phyloP scores from a whole-genome alignment of 2,113 vertebrate species.

The rat (Rattus norvegicus) region GRCr8 NC_086019.1:6894001-6894500 shows the following conservation, averaged over 20 bases:
- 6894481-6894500: slow-evolving; percentile 47
- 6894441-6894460: slow-evolving; percentile 30
- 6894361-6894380: slow-evolving; percentile 15
- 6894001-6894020: background rate
- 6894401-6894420: background rate
- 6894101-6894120: background rate
- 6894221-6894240: slow-evolving; percentile 38
- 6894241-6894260: slow-evolving; percentile 60
- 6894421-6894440: slow-evolving; percentile 30
- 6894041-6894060: background rate
- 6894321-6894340: slow-evolving; percentile 64
- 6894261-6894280: slow-evolving; percentile 58
- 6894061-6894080: slow-evolving; percentile 13
- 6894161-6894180: background rate
- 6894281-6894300: slow-evolving; percentile 32
- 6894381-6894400: background rate
- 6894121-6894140: background rate
- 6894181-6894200: background rate
- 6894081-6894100: background rate
- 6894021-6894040: background rate
- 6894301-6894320: slow-evolving; percentile 57
- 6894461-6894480: slow-evolving; percentile 14
- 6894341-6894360: slow-evolving; percentile 39
- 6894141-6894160: background rate
- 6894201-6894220: background rate